A percentile compares a stretch with the other conserved stretches of the same genome.
Conservation (phyloP, 2,797 vertebrate genomes). For the Anableps anableps region DNA sequence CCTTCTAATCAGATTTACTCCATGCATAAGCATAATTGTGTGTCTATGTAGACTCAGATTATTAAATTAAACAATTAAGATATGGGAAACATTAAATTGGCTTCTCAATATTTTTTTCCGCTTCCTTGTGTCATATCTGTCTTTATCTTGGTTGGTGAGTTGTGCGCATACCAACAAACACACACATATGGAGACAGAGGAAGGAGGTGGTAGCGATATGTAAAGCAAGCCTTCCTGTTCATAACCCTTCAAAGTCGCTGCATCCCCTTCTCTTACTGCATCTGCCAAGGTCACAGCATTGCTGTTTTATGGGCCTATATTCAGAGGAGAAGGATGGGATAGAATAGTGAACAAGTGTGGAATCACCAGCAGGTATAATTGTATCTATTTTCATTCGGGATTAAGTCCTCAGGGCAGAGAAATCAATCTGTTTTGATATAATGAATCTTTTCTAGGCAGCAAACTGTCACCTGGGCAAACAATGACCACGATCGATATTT, state of each 20-base stretch:
- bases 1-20: constrained; percentile 74
- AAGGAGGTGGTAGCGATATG: constrained; percentile 9
- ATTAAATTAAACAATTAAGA: constrained; percentile 71
- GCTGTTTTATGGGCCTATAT: constrained; percentile 26
- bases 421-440: constrained; percentile 66
- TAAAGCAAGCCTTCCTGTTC: constrained; percentile 40
- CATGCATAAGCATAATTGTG: constrained; percentile 66
- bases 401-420: constrained; percentile 55
- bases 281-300: constrained; percentile 59
- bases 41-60: constrained; percentile 62
- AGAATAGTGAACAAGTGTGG: background rate
- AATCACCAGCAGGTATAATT: constrained; percentile 46
- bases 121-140: background rate
- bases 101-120: background rate
- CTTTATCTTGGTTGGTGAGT: background rate
- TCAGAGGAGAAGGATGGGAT: background rate
- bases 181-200: constrained; percentile 6
- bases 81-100: constrained; percentile 52
- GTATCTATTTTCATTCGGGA: constrained; percentile 65
- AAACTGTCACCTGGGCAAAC: constrained; percentile 65
- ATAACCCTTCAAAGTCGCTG: constrained; percentile 51
- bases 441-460: constrained; percentile 65
- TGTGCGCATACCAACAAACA: background rate
- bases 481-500: constrained; percentile 55
- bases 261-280: constrained; percentile 17